A percentile compares a stretch with the other conserved stretches of the same genome.
These are phyloP conservation scores for Serranus cabrilla DNA, from an alignment of 2,797 vertebrate species.

Conservation along the genomic window DNA sequence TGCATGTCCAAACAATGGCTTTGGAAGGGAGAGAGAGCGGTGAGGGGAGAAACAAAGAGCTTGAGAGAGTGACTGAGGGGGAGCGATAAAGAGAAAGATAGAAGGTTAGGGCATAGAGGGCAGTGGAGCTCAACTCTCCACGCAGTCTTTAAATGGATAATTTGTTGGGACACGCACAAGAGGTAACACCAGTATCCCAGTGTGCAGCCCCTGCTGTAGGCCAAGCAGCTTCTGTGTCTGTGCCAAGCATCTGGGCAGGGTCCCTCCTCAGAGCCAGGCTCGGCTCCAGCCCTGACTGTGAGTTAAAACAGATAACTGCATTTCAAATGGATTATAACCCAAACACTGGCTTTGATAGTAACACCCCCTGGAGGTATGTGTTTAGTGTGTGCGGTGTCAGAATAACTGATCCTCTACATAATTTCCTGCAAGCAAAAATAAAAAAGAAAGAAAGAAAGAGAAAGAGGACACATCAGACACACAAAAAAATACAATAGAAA, in stretches of 20 bases:
- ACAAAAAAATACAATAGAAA: conserved; percentile 50
- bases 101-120: conserved; percentile 12
- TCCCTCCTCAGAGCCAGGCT: conserved; percentile 70
- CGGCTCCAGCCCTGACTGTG: conserved; percentile 67
- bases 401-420: conserved; percentile 71
- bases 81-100: conserved; percentile 28
- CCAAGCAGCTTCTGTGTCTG: conserved; percentile 56
- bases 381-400: conserved; percentile 68
- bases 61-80: conserved; percentile 22
- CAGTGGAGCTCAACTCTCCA: conserved; percentile 53
- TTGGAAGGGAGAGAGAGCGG: conserved; percentile 9
- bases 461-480: conserved; percentile 45
- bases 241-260: conserved; percentile 80
- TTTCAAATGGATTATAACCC: conserved; percentile 79
- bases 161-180: conserved; percentile 71
- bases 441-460: conserved; percentile 5
- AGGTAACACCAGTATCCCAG: conserved; percentile 70
- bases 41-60: conserved; percentile 15
- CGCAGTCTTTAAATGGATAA: conserved; percentile 71
- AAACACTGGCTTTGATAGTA: conserved; percentile 78
- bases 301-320: conserved; percentile 76
- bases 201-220: conserved; percentile 73
- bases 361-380: conserved; percentile 71
- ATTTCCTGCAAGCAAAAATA: conserved; percentile 57
- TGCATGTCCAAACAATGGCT: conserved; percentile 31